Evolutionary conservation across 2,797 vertebrate species (phyloP), one percentile per base, ranked within the genome.

Genomic region (Cetoscarus ocellatus): DNA sequence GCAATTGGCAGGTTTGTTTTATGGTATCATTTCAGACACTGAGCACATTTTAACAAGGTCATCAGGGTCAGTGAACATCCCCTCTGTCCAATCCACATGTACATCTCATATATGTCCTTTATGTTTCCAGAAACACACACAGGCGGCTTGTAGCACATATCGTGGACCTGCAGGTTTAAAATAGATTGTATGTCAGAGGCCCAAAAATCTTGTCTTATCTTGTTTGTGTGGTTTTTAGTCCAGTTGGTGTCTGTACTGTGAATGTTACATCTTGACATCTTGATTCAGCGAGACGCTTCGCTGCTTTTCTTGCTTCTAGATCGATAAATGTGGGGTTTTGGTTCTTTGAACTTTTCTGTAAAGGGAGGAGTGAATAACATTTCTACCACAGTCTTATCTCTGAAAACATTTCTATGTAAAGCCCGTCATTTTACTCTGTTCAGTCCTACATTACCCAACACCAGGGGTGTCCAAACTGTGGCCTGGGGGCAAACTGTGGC

Each of bases 231-330:
- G 55, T 55, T 62, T 75, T 55, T 51, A 61, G 80, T 88, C 72
- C 57, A 79, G 78, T 80, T 61, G 58, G 77, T 77, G 76, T 86
- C 88, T 67, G 64, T 80, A 77, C 76, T 80, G 84, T 88, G 88
- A 91, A 88, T 91, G 86, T 91, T 83, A 81, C 77, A 73, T 86
- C 85, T 86, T 80, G 80, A 90, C 79, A 84, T 91, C 85, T 88
- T 87, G 78, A 87, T 91, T 83, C 74, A 74, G 83, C 36, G 53
- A 90, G 85, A 83, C 11, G 57, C 76, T 86, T 74, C 56, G 3
- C 73, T 81, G 85, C 80, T 79, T 82, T 80, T 72, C 63, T 67
- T 77, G 73, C 82, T 84, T 77, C 81, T 65, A 63, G 88, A 91
- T 90, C 86, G 27, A 87, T 89, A 83, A 8, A 38, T 71, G 82